Conservation (phyloP, 2,113 vertebrate genomes). For the Trematocara nigrifrons region DNA sequence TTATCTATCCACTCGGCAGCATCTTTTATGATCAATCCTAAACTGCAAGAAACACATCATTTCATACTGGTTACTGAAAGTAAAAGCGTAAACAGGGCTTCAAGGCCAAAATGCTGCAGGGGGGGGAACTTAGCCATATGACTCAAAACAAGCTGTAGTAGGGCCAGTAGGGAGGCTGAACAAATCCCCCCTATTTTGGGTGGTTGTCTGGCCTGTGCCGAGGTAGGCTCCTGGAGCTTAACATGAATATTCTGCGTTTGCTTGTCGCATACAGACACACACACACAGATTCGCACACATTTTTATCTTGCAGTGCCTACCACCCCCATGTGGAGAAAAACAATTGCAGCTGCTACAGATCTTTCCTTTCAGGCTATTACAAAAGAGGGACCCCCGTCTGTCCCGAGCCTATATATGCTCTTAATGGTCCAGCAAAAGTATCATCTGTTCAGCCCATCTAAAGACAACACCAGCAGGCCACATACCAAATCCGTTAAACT, state of each 20-base stretch:
- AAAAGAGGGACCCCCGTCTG: conserved; percentile 70
- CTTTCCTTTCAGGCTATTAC: conserved; percentile 71
- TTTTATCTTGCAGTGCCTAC: conserved; percentile 85
- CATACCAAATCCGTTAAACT: conserved; percentile 33
- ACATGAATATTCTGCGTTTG: conserved; percentile 39
- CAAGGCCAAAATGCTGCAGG: neutral
- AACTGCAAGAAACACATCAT: neutral
- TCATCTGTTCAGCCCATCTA: conserved; percentile 51
- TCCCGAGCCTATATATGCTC: conserved; percentile 44
- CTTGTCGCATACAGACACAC: conserved; percentile 39
- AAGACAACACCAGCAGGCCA: conserved; percentile 46
- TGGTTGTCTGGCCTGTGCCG: conserved; percentile 12
- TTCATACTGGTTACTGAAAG: neutral
- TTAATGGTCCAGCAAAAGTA: conserved; percentile 47
- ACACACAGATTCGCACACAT: neutral
- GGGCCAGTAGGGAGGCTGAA: neutral
- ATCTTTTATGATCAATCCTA: neutral
- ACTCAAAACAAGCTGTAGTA: conserved; percentile 4
- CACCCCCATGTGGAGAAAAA: conserved; percentile 97
- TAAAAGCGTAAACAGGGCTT: neutral
- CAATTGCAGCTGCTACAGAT: conserved; percentile 78
- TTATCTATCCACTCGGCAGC: neutral
- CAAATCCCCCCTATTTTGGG: conserved; percentile 27
- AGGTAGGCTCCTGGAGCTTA: conserved; percentile 27
- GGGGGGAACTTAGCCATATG: neutral